phyloP scores from a whole-genome alignment of 2,888 invertebrate species.

The Notodromas monacha region DNA sequence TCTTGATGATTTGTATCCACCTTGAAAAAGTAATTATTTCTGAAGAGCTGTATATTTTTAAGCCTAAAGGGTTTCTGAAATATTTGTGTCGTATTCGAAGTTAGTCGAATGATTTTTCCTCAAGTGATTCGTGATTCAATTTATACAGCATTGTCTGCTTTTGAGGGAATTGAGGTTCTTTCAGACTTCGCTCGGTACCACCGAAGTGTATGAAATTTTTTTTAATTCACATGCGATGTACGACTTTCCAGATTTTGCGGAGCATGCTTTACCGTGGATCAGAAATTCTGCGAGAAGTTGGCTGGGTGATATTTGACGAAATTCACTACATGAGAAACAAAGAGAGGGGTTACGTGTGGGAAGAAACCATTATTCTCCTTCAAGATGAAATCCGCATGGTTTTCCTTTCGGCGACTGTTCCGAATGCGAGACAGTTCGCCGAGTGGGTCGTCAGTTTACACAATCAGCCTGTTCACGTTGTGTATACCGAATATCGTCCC shows the following conservation, averaged over 20 bases:
- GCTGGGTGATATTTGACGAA: slow-evolving; percentile 98
- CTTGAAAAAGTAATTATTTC: too few species aligned
- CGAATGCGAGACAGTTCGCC: slow-evolving; percentile 82
- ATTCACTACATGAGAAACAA: slow-evolving; percentile 99
- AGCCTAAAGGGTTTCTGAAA: too few species aligned
- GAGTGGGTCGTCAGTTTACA: slow-evolving; percentile 83
- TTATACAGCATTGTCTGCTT: too few species aligned
- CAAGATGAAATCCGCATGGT: slow-evolving; percentile 95
- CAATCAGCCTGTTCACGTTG: slow-evolving; percentile 87
- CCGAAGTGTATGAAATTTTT: slow-evolving; percentile 7
- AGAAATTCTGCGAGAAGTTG: slow-evolving; percentile 93
- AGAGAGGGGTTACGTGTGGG: slow-evolving; percentile 97
- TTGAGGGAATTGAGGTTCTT: slow-evolving; percentile 1
- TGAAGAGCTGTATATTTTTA: too few species aligned
- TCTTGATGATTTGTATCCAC: too few species aligned
- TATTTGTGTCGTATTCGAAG: too few species aligned
- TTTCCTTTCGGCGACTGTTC: slow-evolving; percentile 93
- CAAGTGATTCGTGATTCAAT: neutral
- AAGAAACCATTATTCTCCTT: slow-evolving; percentile 82
- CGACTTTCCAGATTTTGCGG: slow-evolving; percentile 55
- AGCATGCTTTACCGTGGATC: slow-evolving; percentile 96
- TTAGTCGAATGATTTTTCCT: slow-evolving; percentile 2
- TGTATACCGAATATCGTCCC: slow-evolving; percentile 90
- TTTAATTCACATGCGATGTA: too few species aligned
- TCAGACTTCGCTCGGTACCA: slow-evolving; percentile 1